Evolutionary conservation across 2,888 invertebrate genomes (phyloP).

Genomic region (Petrophora chlorosata): DNA sequence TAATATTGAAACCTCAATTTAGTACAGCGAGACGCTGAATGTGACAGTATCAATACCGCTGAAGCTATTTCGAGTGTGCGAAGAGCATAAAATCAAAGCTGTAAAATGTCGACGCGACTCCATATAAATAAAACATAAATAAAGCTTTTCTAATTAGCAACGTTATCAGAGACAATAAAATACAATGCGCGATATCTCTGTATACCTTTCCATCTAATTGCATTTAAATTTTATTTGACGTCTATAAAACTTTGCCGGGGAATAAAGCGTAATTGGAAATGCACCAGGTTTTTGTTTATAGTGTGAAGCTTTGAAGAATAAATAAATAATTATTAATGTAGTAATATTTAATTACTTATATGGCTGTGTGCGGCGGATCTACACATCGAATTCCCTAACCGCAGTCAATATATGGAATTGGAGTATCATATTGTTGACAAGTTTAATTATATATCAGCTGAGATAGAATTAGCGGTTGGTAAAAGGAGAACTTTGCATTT

Average conservation of each 20-base stretch:
- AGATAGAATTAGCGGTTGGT: no score
- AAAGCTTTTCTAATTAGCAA: constrained; percentile 34
- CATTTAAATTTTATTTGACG: constrained; percentile 34
- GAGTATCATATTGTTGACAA: no score
- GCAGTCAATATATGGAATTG: no score
- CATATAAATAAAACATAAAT: constrained; percentile 31
- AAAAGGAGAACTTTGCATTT: no score
- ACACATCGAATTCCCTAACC: no score
- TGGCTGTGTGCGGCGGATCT: no score
- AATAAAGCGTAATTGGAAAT: constrained; percentile 32
- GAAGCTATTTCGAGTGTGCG: no score
- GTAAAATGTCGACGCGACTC: constrained; percentile 14
- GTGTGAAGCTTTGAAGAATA: background rate
- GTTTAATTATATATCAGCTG: no score
- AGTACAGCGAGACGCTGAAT: no score
- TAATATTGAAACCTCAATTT: no score
- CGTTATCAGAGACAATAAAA: constrained; percentile 31
- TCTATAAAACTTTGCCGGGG: constrained; percentile 32
- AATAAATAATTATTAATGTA: background rate
- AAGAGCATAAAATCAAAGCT: constrained; percentile 18
- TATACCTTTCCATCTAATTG: constrained; percentile 31
- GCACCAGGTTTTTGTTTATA: constrained; percentile 15
- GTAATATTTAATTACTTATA: no score
- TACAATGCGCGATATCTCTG: constrained; percentile 20
- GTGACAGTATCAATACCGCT: no score